Evolutionary conservation across 2,113 vertebrate species (phyloP), one percentile per base, ranked within the genome.

Genomic region (Bagarius yarrelli): DNA sequence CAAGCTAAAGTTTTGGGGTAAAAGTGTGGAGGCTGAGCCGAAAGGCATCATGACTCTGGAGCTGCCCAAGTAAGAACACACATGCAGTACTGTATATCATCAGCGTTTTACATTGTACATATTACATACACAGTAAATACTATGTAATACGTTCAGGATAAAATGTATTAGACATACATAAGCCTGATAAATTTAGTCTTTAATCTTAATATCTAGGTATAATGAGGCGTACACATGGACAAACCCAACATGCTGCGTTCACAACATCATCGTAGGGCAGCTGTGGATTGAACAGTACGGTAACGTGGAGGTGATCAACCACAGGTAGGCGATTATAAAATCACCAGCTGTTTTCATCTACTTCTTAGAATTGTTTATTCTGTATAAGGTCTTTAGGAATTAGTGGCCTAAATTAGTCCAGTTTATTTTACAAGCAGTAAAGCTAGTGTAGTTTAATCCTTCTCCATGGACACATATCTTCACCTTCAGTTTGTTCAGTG

Each of bases 261-360:
- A 99, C 89, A 99, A 99, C 85, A 99, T 99, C 81, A 99, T 99
- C 1, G 97, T 99, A 82, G 97, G 97, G 15, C 98, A 98, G 87
- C 95, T 99, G 77, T 99, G 97, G 98, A 98, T 99, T 4, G 98
- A 99, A 88, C 98, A 99, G 86, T 99, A 99, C 15, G 98, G 98
- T 83, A 97, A 92, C 0, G 87, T 99, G 91, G 97, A 99, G 89
- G 92, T 99, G 87, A 93, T 94, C 52, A 99, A 99, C 88, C 96
- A 99, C 91, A 98, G 93, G 98, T 98, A 91, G 18, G 69, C 16
- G 21, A 21, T 15, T 6, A 21, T 27, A 19, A 23, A 69, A 69
- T 32, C 16, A 25, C 50, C n/a, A 14, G 21, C 32, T 23, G n/a
- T 8, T 13, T 44, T 83, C 56, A 71, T 30, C 61, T 5, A 21